phyloP scores from a whole-genome alignment of 2,888 invertebrate species.

The Cantharis nigra region DNA sequence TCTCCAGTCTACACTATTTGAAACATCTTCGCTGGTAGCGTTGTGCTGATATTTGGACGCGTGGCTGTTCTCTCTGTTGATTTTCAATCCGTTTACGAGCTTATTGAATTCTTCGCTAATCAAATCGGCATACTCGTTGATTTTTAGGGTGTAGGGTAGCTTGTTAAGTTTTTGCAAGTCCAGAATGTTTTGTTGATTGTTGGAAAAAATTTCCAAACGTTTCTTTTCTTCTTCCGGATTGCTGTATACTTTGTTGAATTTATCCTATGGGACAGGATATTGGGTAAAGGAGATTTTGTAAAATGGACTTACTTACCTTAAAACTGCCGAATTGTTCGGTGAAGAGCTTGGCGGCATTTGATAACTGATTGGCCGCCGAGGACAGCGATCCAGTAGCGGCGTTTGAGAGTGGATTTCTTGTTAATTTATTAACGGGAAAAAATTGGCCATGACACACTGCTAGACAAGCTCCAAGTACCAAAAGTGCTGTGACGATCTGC shows the following conservation, averaged over 20 bases:
- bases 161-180: neutral
- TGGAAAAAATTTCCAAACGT: conserved; percentile 50
- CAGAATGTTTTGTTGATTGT: conserved; percentile 39
- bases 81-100: conserved; percentile 17
- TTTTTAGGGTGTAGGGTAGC: neutral
- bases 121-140: conserved; percentile 29
- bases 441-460: neutral
- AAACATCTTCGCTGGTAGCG: conserved; percentile 43
- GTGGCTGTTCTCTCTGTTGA: conserved; percentile 10
- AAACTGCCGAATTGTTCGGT: conserved; percentile 16
- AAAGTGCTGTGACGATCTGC: neutral
- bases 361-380: neutral
- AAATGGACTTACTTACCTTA: conserved; percentile 5
- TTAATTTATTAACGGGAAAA: neutral
- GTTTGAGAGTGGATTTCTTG: neutral
- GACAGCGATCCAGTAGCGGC: neutral
- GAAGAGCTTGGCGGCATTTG: neutral
- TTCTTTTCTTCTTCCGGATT: conserved; percentile 45
- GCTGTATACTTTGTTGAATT: conserved; percentile 49
- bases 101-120: conserved; percentile 32
- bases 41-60: conserved; percentile 4
- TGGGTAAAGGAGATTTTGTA: neutral
- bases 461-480: neutral
- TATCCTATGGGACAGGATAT: conserved; percentile 35
- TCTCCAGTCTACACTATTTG: conserved; percentile 59